Evolutionary conservation across 1,140 invertebrate genomes (phyloP).

Genomic region (Oncopodura yosiiana): DNA sequence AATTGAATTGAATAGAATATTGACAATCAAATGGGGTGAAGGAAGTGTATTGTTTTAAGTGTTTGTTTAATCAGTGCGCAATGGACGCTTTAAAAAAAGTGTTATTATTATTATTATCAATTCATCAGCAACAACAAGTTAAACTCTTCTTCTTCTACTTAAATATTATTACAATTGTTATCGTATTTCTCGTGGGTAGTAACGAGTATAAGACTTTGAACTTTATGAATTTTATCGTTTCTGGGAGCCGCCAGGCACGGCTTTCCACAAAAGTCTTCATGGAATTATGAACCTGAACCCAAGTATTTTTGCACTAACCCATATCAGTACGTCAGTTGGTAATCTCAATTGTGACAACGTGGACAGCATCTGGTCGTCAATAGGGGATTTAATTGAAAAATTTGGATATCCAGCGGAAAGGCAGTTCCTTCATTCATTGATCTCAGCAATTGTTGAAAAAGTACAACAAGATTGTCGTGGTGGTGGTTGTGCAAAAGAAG

Average conservation of each 20-base stretch:
- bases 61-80: conserved; percentile 11
- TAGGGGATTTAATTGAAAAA: conserved; percentile 40
- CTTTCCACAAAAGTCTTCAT: conserved; percentile 49
- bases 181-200: no score
- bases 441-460: conserved; percentile 26
- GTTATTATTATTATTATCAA: conserved; percentile 15
- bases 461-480: no score
- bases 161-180: background rate
- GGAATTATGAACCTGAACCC: conserved; percentile 98
- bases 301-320: conserved; percentile 92
- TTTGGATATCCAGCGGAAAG: conserved; percentile 57
- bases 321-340: conserved; percentile 92
- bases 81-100: conserved; percentile 22
- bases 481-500: no score
- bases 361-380: conserved; percentile 18
- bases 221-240: no score
- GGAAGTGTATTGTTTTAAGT: background rate
- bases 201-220: no score
- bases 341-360: conserved; percentile 44
- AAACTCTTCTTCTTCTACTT: conserved; percentile 4
- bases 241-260: conserved; percentile 22
- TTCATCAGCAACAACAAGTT: background rate
- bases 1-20: no score
- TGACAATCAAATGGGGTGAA: conserved; percentile 8
- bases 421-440: conserved; percentile 29